A percentile compares a stretch with the other conserved stretches of the same genome.
These are phyloP conservation scores for Eretmochelys imbricata DNA, from an alignment of 2,113 vertebrate genomes.

Conservation along the genomic window DNA sequence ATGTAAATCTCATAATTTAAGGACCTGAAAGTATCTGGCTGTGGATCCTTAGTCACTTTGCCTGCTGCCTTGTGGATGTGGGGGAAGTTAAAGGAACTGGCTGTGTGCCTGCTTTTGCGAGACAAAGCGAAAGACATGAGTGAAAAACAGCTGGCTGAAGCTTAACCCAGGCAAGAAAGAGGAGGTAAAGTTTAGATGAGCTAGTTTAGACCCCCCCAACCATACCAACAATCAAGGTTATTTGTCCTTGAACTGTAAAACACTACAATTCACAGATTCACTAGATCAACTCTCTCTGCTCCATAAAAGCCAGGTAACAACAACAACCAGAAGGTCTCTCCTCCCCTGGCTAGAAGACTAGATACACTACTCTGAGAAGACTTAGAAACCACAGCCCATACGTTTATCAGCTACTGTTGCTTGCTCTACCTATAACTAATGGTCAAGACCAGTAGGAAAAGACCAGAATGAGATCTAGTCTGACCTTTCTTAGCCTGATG, in stretches of 20 bases:
- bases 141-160: background rate
- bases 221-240: background rate
- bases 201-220: background rate
- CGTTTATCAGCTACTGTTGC: background rate
- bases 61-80: background rate
- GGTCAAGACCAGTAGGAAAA: background rate
- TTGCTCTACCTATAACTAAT: background rate
- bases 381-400: background rate
- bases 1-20: background rate
- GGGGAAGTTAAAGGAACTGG: slow-evolving; percentile 3
- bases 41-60: background rate
- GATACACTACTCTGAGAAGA: background rate
- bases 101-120: background rate
- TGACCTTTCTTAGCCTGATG: background rate
- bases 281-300: background rate
- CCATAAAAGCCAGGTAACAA: background rate
- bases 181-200: background rate
- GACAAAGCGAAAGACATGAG: background rate
- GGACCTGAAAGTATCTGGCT: background rate
- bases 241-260: background rate
- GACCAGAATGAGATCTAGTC: background rate
- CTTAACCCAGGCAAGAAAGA: slow-evolving; percentile 19
- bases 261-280: background rate
- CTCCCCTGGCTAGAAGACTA: background rate
- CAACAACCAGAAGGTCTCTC: background rate